Conservation (phyloP, 2,797 vertebrate genomes). For the Holocentrus rufus region DNA sequence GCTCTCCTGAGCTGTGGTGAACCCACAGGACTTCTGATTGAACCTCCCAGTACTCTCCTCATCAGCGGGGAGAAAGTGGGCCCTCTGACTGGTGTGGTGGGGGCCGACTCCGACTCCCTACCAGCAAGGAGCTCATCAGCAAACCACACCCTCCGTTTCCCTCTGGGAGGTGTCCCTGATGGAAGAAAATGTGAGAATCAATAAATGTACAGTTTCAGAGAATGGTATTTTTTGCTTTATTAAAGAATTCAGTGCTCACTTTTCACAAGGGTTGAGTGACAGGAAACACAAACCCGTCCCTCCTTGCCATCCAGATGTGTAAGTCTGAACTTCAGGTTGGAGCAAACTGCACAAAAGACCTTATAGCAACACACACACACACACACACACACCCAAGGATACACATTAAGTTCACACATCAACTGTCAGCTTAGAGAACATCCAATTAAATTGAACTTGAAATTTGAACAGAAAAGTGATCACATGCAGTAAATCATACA, state of each 20-base stretch:
- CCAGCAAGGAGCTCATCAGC: constrained; percentile 92
- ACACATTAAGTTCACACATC: constrained; percentile 14
- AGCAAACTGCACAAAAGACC: constrained; percentile 97
- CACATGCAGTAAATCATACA: neutral
- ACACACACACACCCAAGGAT: constrained; percentile 10
- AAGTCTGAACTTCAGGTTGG: constrained; percentile 93
- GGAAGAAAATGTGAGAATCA: neutral
- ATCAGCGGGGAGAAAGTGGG: constrained; percentile 85
- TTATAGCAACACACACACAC: constrained; percentile 67
- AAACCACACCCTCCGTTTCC: constrained; percentile 97
- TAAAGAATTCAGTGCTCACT: constrained; percentile 80
- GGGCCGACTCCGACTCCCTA: constrained; percentile 92
- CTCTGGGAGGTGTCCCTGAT: constrained; percentile 86
- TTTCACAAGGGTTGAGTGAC: constrained; percentile 93
- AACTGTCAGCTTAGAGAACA: neutral
- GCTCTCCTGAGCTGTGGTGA: constrained; percentile 83
- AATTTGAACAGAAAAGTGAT: neutral
- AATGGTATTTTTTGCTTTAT: neutral
- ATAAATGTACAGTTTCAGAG: neutral
- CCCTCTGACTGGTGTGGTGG: constrained; percentile 88
- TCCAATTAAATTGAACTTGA: neutral
- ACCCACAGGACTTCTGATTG: constrained; percentile 74
- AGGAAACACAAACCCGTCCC: constrained; percentile 95
- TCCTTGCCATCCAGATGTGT: constrained; percentile 97
- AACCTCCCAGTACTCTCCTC: constrained; percentile 58